Evolutionary conservation across 2,888 invertebrate genomes (phyloP), one percentile per base, ranked within the genome.

Genomic region (Agrotis puta): DNA sequence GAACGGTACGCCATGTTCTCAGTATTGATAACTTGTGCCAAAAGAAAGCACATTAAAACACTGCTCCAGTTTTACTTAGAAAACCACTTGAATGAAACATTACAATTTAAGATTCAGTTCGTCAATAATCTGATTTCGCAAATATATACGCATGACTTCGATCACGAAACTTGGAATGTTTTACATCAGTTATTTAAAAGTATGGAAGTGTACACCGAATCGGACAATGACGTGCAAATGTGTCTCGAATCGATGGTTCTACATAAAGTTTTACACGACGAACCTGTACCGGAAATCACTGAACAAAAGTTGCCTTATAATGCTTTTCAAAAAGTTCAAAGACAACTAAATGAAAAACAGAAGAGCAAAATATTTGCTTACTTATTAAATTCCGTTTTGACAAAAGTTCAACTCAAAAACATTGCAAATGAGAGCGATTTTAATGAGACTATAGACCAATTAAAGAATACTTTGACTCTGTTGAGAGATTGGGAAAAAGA

Each of bases 41-140:
- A 85, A 27, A 76, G 68, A 0, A 90, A 88, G 0, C 9, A 93
- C 70, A 71, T 93, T 39, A 84, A 88, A 39, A 83, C 83, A 33
- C 64, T 94, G 2, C 72, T 94, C 0, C 85, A 91, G 64, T 92
- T 89, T 81, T 92, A 91, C 75, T 80, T 86, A 4, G 89, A 92
- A 2, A 91, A 91, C 71, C 93, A 94, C 77, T 91, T 93, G 22
- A 94, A 94, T 71, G 94, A 94, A 84, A 88, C 93, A 1, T 89
- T 90, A 3, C 90, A 91, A 70, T 92, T 91, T 57, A 94, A 94
- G 83, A 85, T 87, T 20, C 83, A 90, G 18, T 94, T 94, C 69
- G 77, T 94, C 0, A 89, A 91, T 65, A 84, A 77, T 43, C 62
- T 94, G 4, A 50, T 94, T 6, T 82, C 85, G 2, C 79, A 89